Percentiles rank a stretch among this genome's conserved stretches.
phyloP scores from a whole-genome alignment of 2,888 invertebrate species.

The Beris morrisii region DNA sequence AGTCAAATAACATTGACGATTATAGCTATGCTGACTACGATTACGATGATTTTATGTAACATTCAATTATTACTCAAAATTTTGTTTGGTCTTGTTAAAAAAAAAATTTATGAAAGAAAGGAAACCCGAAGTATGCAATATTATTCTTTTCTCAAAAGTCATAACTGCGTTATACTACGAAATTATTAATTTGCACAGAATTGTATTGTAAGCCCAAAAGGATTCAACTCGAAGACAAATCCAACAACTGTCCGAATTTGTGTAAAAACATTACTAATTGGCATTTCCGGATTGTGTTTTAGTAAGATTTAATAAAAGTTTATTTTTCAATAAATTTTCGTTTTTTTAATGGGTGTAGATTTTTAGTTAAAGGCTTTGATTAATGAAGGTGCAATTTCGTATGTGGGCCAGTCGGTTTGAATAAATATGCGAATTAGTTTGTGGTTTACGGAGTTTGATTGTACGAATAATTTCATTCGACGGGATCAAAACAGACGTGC shows the following conservation, averaged over 20 bases:
- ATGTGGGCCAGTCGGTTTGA: too few relatives aligned
- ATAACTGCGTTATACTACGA: background rate
- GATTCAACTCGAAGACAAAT: background rate
- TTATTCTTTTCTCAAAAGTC: constrained; percentile 1
- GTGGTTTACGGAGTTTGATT: too few relatives aligned
- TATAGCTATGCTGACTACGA: constrained; percentile 70
- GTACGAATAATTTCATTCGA: too few relatives aligned
- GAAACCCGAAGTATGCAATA: background rate
- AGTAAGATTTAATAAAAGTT: constrained; percentile 33
- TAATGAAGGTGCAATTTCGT: too few relatives aligned
- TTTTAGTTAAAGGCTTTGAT: too few relatives aligned
- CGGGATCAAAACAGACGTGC: too few relatives aligned
- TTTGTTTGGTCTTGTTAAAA: constrained; percentile 8
- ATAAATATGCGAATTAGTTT: too few relatives aligned
- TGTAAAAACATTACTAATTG: constrained; percentile 29
- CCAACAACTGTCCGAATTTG: background rate
- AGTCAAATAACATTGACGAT: constrained; percentile 67
- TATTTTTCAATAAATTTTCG: constrained; percentile 33
- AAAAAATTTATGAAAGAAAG: background rate
- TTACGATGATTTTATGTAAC: constrained; percentile 80
- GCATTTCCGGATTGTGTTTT: constrained; percentile 36
- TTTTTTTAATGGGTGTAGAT: too few relatives aligned
- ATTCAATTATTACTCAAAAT: constrained; percentile 33
- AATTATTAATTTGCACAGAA: constrained; percentile 7
- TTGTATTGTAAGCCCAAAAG: constrained; percentile 16